phyloP scores from a whole-genome alignment of 1,140 invertebrate genomes.

The Oryctes rhinoceros region DNA sequence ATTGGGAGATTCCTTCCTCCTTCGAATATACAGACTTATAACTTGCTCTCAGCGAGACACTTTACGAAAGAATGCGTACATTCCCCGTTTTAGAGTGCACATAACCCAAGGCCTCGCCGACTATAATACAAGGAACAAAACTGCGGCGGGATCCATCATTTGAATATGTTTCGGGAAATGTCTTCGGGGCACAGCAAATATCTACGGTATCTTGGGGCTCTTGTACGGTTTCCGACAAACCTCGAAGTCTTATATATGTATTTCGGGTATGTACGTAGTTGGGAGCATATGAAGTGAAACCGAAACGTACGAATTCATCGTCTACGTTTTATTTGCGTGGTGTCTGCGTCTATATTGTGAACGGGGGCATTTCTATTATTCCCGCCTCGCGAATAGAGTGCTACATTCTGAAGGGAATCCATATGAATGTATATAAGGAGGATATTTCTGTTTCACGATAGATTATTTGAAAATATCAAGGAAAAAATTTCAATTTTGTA shows the following conservation, averaged over 20 bases:
- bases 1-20: not conserved
- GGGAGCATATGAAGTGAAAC: not conserved
- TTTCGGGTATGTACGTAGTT: not conserved
- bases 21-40: not conserved
- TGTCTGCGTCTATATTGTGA: not conserved
- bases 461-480: not conserved
- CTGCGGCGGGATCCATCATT: slow-evolving; percentile 9
- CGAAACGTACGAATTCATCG: slow-evolving; percentile 6
- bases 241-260: slow-evolving; percentile 8
- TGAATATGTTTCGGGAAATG: slow-evolving; percentile 22
- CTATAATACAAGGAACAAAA: slow-evolving; percentile 19
- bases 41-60: slow-evolving; percentile 12
- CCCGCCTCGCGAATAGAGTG: not conserved
- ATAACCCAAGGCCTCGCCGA: slow-evolving; percentile 1
- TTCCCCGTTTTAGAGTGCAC: slow-evolving; percentile 9
- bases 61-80: slow-evolving; percentile 14
- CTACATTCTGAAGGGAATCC: not conserved
- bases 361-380: not conserved
- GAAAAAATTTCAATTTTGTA: not conserved
- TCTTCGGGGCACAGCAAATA: slow-evolving; percentile 15
- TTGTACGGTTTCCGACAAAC: slow-evolving; percentile 17
- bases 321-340: not conserved
- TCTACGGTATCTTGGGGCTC: slow-evolving; percentile 7
- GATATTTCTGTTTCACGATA: not conserved
- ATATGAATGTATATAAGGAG: not conserved